Evolutionary conservation across 2,113 vertebrate species (phyloP).

Genomic region (Platichthys stellatus): DNA sequence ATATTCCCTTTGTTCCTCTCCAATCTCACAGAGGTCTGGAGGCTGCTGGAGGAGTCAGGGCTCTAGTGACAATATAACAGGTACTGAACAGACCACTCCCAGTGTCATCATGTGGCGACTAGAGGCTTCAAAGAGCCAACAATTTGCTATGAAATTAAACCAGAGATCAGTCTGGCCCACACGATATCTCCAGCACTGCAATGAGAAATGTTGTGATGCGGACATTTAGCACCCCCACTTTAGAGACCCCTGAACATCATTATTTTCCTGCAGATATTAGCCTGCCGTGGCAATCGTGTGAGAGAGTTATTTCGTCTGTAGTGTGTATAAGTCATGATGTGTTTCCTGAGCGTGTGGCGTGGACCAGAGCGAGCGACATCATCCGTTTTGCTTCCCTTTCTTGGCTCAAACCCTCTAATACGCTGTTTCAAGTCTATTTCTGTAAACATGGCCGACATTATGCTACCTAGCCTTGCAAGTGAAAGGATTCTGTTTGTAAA

Average conservation of each 20-base stretch:
- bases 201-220: constrained; percentile 2
- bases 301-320: constrained; percentile 27
- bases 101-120: constrained; percentile 67
- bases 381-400: constrained; percentile 33
- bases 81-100: constrained; percentile 72
- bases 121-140: constrained; percentile 70
- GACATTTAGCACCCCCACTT: constrained; percentile 45
- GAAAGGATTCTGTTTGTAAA: constrained; percentile 56
- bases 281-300: constrained; percentile 14
- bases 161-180: constrained; percentile 48
- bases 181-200: constrained; percentile 36
- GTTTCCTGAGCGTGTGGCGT: constrained; percentile 25
- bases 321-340: constrained; percentile 42
- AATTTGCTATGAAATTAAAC: constrained; percentile 73
- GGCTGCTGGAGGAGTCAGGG: constrained; percentile 53
- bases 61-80: constrained; percentile 67
- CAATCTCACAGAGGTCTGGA: constrained; percentile 55
- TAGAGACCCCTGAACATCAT: constrained; percentile 39
- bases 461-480: constrained; percentile 43
- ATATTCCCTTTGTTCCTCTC: constrained; percentile 74
- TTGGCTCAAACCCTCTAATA: constrained; percentile 42
- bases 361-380: constrained; percentile 35
- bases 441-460: constrained; percentile 60
- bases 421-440: constrained; percentile 62
- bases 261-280: constrained; percentile 36